These are phyloP conservation scores for Micoletzkya japonica DNA, from an alignment of 2,888 invertebrate species.

Conservation along the genomic window DNA sequence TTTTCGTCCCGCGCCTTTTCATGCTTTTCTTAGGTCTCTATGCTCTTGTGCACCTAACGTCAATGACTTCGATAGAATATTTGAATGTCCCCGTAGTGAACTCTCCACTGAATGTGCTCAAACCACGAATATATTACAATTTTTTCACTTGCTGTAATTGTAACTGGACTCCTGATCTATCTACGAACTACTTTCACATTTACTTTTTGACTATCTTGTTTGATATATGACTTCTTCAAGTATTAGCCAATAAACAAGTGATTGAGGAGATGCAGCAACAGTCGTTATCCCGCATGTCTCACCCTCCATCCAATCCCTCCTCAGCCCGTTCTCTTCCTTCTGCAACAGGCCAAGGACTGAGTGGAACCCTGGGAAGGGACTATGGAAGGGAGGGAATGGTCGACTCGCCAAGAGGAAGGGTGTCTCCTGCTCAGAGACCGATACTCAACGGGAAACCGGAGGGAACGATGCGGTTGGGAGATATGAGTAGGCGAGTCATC, in stretches of 20 bases:
- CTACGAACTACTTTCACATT: not conserved
- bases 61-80: too few species aligned
- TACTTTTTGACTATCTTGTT: not conserved
- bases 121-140: too few species aligned
- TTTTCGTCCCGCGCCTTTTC: not conserved
- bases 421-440: constrained; percentile 20
- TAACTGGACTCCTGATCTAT: not conserved
- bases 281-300: constrained; percentile 20
- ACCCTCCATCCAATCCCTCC: constrained; percentile 7
- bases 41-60: too few species aligned
- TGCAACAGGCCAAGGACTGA: too few species aligned
- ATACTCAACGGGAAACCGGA: constrained; percentile 12
- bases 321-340: too few species aligned
- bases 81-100: too few species aligned
- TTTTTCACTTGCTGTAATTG: not conserved
- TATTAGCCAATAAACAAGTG: not conserved
- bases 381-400: not conserved
- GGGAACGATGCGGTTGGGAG: not conserved
- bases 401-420: not conserved
- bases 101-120: too few species aligned
- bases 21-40: constrained; percentile 5
- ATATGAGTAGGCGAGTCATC: too few species aligned
- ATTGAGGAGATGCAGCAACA: constrained; percentile 23
- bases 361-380: not conserved
- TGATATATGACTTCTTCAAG: not conserved